Evolutionary conservation across 1,140 invertebrate genomes (phyloP), one percentile per base, ranked within the genome.

Genomic region (Leptinotarsa lineolata): DNA sequence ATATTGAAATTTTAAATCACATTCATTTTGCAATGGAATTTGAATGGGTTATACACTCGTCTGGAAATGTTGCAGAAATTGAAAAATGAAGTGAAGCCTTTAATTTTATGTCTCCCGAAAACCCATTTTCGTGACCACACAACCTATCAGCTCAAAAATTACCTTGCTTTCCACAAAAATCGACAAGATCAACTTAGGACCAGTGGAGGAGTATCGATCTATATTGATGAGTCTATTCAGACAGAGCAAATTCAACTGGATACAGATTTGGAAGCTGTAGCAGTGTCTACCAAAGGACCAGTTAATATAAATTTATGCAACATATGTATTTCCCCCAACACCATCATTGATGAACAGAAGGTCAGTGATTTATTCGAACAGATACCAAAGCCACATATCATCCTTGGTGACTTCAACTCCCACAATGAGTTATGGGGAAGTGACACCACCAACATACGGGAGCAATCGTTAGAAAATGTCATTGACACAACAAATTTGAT

Each of bases 401-500:
- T 70, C 13, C 2, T 70, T 1, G 58, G 69, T 18, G 58, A 70
- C 6, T 70, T 61, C 30, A 70, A 63, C 18, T 45, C n/a, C 30
- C 48, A 60, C 39, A 70, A 60, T 48, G 46, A 48, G 46, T 48
- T 48, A 48, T 48, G 46, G 46, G 46, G 46, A 48, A 48, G 46
- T 48, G 46, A 48, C 16, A 48, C 46, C 46, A 48, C 46, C 20
- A 70, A 70, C 24, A 45, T 16, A 46, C 44, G 48, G 3, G 48
- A 1, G 22, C 46, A 24, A 61, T 12, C 30, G 15, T 44, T 70
- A 22, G 21, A 39, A 39, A 60, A 21, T 20, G 30, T 59, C 48
- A 70, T 70, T 5, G 24, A 70, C 22, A 59, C 20, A 30, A 2
- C 58, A 70, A 60, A 70, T 54, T 24, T 22, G 69, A 5, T 70